Base-by-base conservation (phyloP, 2,113 vertebrate species). In the Cricetomys ansorgei region DNA sequence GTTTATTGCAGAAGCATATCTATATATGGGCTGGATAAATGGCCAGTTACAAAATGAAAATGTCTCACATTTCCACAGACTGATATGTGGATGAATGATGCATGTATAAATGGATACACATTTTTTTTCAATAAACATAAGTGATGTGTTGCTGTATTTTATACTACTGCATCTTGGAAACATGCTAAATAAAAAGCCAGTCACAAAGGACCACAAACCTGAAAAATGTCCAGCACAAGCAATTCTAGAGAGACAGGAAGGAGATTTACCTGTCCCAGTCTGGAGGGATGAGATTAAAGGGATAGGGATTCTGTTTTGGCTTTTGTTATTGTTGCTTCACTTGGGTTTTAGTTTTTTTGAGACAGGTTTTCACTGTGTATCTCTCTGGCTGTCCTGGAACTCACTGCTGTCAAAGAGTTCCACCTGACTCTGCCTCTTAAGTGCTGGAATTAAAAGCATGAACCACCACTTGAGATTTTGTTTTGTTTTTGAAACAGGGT, bases 121-220 rank as follows among this genome's bases (percentile, higher is more conserved):
- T 65, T 59, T 65, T 67, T 65, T 85, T 85, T 34, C 76, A 89
- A 0, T 92, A 90, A 89, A 57, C 81, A 40, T 37, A 37, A 86
- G 55, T 40, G 40, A 84, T 53, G 19, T 94, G 53, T n/a, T 70
- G 16, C 65, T 88, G 86, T 10, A 94, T 79, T 73, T 67, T 73
- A 23, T n/a, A 57, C 55, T 7, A 17, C 50, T 85, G 88, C 90
- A 81, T 86, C 37, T 72, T 96, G 57, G 77, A 80, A 87, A 91
- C 50, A 34, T 76, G 69, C 64, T 69, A 69, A 7, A 8, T 65
- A 69, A 94, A 94, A 90, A 94, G 34, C 75, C 69, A 92, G 70
- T 88, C 55, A 79, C 31, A 76, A 88, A 96, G 37, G 73, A 59
- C 9, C 53, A 43, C 34, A 21, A n/a, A n/a, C n/a, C n/a, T 45